Evolutionary conservation across 1,140 invertebrate genomes (phyloP), one percentile per base, ranked within the genome.

Genomic region (Lepidotrigona ventralis): DNA sequence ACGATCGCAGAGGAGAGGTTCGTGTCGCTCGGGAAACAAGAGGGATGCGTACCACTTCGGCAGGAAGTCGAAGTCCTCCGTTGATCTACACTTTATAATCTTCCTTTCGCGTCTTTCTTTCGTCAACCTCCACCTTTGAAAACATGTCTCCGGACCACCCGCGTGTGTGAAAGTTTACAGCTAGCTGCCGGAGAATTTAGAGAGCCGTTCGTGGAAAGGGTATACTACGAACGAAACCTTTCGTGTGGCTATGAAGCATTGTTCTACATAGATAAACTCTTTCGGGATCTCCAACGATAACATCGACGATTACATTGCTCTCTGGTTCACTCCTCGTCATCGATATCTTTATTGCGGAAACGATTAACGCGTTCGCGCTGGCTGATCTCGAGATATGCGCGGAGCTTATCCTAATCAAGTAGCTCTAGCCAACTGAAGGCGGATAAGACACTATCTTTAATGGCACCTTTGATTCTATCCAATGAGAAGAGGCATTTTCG

Each of bases 131-230:
- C 74, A 79, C 29, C 80, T 77, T 81, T 60, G 51, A 81, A 86
- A 86, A 89, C 86, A 66, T 39, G 66, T 86, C 76, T 58, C 26
- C 9, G 66, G 88, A 89, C 89, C 89, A 90, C 88, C 87, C 85
- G 73, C 78, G 78, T 86, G 84, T 87, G 89, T 90, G 88, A 90
- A 90, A 90, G 87, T 85, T 86, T 79, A 84, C 83, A 85, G 72
- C 73, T 84, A 81, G 77, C 58, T 26, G 69, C 33, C 21, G 12
- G 68, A 63, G 82, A 46, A 53, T 53, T 76, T 71, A 26, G 69
- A 73, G 63, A 69, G 19, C 33, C 11, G 19, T 72, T n/a, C 46
- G 26, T 74, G 17, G 53, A 74, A 84, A 80, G 51, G 54, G 77
- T 60, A 33, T 33, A 66, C 6, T 54, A 26, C 17, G 23, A 54